A percentile compares a stretch with the other conserved stretches of the same genome.
These are phyloP conservation scores for Seira musarum DNA, from an alignment of 2,888 invertebrate genomes.

Conservation along the genomic window DNA sequence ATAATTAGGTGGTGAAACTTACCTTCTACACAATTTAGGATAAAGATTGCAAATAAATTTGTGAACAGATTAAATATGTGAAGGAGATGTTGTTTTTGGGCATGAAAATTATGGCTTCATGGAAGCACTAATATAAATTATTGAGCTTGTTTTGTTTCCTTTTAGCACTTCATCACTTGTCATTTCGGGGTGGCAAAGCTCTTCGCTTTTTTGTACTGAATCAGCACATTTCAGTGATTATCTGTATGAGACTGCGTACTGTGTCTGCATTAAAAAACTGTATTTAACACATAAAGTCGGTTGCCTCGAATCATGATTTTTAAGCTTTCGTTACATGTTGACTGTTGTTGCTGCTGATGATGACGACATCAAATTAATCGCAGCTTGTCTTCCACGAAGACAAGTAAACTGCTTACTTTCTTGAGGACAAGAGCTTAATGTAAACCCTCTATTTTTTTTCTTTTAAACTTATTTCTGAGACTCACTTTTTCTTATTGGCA, in stretches of 20 bases:
- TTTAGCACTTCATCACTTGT: neutral
- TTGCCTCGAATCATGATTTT: neutral
- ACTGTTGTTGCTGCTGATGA: neutral
- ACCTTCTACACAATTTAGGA: no score
- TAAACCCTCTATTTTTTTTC: slow-evolving; percentile 25
- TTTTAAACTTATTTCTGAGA: no score
- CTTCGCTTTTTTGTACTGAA: slow-evolving; percentile 1
- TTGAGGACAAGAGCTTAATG: slow-evolving; percentile 30
- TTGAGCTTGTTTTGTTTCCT: slow-evolving; percentile 3
- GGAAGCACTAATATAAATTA: neutral
- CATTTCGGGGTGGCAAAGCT: neutral
- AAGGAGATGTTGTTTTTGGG: neutral
- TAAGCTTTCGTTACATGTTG: neutral
- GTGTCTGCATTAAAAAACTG: neutral
- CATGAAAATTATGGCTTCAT: neutral
- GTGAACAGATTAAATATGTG: no score
- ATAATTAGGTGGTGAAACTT: no score
- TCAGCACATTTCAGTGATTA: no score
- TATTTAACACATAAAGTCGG: neutral
- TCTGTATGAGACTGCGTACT: no score
- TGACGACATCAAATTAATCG: slow-evolving; percentile 36
- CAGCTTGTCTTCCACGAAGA: slow-evolving; percentile 19
- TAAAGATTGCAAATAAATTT: no score
- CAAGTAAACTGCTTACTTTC: slow-evolving; percentile 31
- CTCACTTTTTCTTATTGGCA: no score